Conservation (phyloP, 2,797 vertebrate species). For the Anguilla marmorata region DNA sequence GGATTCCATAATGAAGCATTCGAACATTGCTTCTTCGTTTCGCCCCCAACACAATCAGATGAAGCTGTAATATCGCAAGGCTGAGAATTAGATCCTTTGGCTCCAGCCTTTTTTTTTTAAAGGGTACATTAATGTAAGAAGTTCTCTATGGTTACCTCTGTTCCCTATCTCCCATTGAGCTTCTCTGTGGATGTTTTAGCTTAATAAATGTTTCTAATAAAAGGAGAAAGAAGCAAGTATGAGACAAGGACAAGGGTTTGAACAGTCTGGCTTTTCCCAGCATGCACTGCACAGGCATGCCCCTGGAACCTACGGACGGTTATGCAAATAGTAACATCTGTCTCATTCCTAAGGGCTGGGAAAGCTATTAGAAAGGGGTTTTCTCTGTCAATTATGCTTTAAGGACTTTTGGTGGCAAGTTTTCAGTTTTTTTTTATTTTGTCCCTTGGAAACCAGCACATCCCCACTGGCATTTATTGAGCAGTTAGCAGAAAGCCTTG, state of each 20-base stretch:
- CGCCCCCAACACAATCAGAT: background rate
- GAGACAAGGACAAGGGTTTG: background rate
- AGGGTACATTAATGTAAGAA: background rate
- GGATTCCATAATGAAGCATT: background rate
- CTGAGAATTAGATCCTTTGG: background rate
- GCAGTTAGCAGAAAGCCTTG: background rate
- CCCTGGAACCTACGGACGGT: slow-evolving; percentile 1
- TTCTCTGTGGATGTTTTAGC: background rate
- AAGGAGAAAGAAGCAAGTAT: background rate
- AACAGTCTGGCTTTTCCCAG: background rate
- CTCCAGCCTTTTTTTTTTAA: background rate
- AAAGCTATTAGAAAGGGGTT: slow-evolving; percentile 1
- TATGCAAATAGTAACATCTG: slow-evolving; percentile 17
- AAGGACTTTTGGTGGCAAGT: background rate
- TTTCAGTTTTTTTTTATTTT: background rate
- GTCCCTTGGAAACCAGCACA: background rate
- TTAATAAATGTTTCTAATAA: background rate
- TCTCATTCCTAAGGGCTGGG: background rate
- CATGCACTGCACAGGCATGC: background rate
- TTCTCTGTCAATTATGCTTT: background rate
- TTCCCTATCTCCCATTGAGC: background rate
- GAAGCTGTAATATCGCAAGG: background rate
- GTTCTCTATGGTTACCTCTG: background rate
- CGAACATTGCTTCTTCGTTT: background rate
- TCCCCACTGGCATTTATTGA: background rate